phyloP scores from a whole-genome alignment of 2,888 invertebrate species.

The Calephelis perditalis region DNA sequence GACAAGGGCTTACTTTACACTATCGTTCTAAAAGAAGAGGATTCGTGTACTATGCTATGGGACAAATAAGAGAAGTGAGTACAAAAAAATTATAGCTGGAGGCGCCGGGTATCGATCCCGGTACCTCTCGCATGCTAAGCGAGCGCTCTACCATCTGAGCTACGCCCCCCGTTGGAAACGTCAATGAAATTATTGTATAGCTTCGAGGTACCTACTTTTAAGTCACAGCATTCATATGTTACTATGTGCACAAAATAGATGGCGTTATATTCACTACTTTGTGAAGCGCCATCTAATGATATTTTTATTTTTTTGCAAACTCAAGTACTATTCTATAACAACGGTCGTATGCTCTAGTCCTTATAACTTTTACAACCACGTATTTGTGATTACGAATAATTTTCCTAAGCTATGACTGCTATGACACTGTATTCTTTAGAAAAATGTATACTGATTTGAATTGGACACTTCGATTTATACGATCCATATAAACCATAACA shows the following conservation, averaged over 20 bases:
- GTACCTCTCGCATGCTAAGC: conserved; percentile 50
- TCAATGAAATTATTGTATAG: background rate
- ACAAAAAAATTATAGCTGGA: conserved; percentile 33
- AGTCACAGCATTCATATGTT: no score
- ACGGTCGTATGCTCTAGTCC: no score
- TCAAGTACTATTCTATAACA: no score
- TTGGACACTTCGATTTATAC: no score
- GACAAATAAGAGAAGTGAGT: conserved; percentile 91
- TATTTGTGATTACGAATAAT: no score
- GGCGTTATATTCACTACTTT: background rate
- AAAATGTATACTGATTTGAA: no score
- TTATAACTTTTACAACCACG: no score
- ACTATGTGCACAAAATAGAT: no score
- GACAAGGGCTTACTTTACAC: conserved; percentile 94
- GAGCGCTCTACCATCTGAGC: conserved; percentile 61
- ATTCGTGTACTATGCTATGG: conserved; percentile 97
- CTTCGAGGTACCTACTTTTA: background rate
- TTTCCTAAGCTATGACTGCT: no score
- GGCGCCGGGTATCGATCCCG: conserved; percentile 79
- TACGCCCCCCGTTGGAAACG: conserved; percentile 57
- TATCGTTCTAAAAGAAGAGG: conserved; percentile 95
- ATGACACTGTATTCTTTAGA: no score
- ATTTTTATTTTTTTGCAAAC: no score
- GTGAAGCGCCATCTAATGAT: conserved; percentile 47
- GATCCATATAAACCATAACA: no score